phyloP scores from a whole-genome alignment of 2,797 vertebrate species.

The Emydoidea blandingii region DNA sequence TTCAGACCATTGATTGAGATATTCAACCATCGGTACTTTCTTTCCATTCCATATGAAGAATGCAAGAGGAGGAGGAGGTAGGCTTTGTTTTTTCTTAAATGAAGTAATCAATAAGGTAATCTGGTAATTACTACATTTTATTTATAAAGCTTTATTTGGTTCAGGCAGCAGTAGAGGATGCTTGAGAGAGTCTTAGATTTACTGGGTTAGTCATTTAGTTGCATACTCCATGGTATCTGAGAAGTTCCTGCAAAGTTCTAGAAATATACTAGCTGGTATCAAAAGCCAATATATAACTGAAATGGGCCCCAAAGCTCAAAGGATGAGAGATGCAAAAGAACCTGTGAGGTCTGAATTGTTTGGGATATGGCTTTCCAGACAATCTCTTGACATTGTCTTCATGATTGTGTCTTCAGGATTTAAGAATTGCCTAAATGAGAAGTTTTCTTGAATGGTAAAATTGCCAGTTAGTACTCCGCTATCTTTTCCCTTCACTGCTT shows the following conservation, averaged over 20 bases:
- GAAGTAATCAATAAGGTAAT: not conserved
- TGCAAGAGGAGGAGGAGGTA: conserved; percentile 95
- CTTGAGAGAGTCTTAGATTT: not conserved
- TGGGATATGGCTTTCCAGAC: not conserved
- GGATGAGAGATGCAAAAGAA: not conserved
- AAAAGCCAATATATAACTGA: too few species aligned
- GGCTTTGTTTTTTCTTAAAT: conserved; percentile 13
- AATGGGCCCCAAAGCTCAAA: not conserved
- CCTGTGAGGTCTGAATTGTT: not conserved
- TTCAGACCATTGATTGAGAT: conserved; percentile 91
- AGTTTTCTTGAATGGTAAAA: not conserved
- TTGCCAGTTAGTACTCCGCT: not conserved
- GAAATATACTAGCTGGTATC: not conserved
- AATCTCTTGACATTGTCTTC: not conserved
- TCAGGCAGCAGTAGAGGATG: not conserved
- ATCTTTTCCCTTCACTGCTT: too few species aligned
- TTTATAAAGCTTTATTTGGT: not conserved
- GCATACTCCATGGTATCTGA: not conserved
- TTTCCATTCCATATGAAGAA: conserved; percentile 95
- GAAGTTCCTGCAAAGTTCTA: not conserved
- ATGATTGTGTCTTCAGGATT: not conserved
- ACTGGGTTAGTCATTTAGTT: not conserved
- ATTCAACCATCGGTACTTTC: conserved; percentile 90
- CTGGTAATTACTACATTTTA: not conserved
- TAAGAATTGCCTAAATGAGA: not conserved